These are phyloP conservation scores for Onthophagus taurus DNA, from an alignment of 1,140 invertebrate species.

Conservation along the genomic window DNA sequence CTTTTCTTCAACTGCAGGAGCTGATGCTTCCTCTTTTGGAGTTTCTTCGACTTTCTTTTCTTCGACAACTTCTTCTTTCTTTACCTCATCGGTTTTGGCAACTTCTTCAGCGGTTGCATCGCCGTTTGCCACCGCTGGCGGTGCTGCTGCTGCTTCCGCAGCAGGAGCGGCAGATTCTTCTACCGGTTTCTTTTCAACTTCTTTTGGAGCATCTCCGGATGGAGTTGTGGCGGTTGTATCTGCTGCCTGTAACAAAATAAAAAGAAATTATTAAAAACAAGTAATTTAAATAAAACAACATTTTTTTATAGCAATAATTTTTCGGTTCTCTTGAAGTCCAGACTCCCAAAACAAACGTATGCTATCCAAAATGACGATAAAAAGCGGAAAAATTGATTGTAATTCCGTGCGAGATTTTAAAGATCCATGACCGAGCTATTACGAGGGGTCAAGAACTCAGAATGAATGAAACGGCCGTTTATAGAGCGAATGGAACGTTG, in stretches of 20 bases:
- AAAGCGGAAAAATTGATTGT: too few relatives aligned
- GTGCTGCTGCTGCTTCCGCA: background rate
- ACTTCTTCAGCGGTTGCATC: slow-evolving; percentile 15
- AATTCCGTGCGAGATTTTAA: too few relatives aligned
- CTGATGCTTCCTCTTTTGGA: slow-evolving; percentile 10
- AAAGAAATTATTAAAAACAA: too few relatives aligned
- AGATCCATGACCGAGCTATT: too few relatives aligned
- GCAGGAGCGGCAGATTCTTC: slow-evolving; percentile 6
- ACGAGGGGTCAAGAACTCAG: too few relatives aligned
- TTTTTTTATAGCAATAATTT: too few relatives aligned
- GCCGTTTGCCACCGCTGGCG: slow-evolving; percentile 11
- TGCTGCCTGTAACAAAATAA: slow-evolving; percentile 31
- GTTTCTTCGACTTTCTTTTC: slow-evolving; percentile 11
- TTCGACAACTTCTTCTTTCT: slow-evolving; percentile 21
- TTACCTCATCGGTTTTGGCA: slow-evolving; percentile 18
- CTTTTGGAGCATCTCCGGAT: slow-evolving; percentile 25
- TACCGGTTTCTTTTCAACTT: slow-evolving; percentile 18
- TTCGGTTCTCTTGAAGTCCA: too few relatives aligned
- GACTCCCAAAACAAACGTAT: too few relatives aligned
- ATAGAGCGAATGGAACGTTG: too few relatives aligned
- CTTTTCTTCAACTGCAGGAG: slow-evolving; percentile 18
- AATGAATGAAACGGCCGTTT: too few relatives aligned
- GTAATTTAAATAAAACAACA: too few relatives aligned
- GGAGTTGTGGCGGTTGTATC: slow-evolving; percentile 26
- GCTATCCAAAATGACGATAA: too few relatives aligned